Evolutionary conservation across 2,888 invertebrate species (phyloP).

Genomic region (Tubulanus polymorphus): DNA sequence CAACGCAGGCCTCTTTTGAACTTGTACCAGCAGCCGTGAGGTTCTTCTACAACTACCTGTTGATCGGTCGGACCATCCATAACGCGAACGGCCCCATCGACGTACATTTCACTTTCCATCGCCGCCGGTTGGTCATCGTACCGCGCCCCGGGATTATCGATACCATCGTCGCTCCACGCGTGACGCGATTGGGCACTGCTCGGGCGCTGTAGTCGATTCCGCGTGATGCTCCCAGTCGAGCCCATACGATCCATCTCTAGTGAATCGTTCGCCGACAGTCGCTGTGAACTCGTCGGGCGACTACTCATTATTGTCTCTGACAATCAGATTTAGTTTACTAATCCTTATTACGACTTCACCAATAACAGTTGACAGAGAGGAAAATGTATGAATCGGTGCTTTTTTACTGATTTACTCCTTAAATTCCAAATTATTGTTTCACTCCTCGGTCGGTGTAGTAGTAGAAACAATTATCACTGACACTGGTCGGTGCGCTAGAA

Average conservation of each 20-base stretch:
- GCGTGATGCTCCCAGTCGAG: conserved; percentile 3
- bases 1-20: conserved; percentile 45
- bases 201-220: conserved; percentile 25
- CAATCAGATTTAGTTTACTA: too few relatives aligned
- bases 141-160: conserved; percentile 30
- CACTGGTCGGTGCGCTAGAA: too few relatives aligned
- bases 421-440: too few relatives aligned
- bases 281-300: neutral
- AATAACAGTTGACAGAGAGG: too few relatives aligned
- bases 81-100: neutral
- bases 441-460: too few relatives aligned
- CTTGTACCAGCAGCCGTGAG: conserved; percentile 31
- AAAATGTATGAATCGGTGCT: too few relatives aligned
- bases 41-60: conserved; percentile 19
- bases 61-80: conserved; percentile 21
- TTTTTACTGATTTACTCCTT: too few relatives aligned
- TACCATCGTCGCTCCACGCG: conserved; percentile 32
- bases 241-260: conserved; percentile 12
- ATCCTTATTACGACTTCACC: too few relatives aligned
- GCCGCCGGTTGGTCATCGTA: conserved; percentile 24
- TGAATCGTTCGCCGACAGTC: conserved; percentile 1
- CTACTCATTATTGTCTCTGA: too few relatives aligned
- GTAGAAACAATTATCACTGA: too few relatives aligned
- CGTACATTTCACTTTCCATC: conserved; percentile 25
- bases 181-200: conserved; percentile 37